Conservation (phyloP, 2,113 vertebrate species). For the Burhinus oedicnemus region DNA sequence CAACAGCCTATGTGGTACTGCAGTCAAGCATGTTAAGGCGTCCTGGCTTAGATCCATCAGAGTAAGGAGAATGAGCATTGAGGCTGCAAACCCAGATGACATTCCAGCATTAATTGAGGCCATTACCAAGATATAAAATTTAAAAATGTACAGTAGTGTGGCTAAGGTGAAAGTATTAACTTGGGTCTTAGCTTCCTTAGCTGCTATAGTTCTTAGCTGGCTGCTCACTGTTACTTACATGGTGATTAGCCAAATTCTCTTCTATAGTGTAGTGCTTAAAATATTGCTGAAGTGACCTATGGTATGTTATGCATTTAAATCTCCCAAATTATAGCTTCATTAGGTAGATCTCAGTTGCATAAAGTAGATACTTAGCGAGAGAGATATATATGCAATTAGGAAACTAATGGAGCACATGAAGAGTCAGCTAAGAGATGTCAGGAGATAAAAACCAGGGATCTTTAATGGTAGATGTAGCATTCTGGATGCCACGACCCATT, state of each 20-base stretch:
- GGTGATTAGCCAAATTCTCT: neutral
- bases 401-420: neutral
- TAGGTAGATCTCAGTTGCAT: neutral
- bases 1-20: neutral
- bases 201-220: neutral
- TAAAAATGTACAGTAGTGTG: neutral
- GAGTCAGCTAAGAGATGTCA: neutral
- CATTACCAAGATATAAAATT: conserved; percentile 33
- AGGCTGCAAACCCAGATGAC: conserved; percentile 17
- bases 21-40: neutral
- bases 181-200: conserved; percentile 7
- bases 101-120: conserved; percentile 26
- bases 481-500: neutral
- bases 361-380: neutral
- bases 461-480: neutral
- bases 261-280: neutral
- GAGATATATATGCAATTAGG: neutral
- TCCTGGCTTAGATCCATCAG: neutral
- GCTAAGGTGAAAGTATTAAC: neutral
- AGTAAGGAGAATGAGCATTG: neutral
- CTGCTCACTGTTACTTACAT: neutral
- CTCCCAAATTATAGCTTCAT: neutral
- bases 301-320: neutral
- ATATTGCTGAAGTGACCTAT: neutral
- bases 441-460: neutral